Evolutionary conservation across 2,888 invertebrate genomes (phyloP).

Genomic region (Hyles lineata): DNA sequence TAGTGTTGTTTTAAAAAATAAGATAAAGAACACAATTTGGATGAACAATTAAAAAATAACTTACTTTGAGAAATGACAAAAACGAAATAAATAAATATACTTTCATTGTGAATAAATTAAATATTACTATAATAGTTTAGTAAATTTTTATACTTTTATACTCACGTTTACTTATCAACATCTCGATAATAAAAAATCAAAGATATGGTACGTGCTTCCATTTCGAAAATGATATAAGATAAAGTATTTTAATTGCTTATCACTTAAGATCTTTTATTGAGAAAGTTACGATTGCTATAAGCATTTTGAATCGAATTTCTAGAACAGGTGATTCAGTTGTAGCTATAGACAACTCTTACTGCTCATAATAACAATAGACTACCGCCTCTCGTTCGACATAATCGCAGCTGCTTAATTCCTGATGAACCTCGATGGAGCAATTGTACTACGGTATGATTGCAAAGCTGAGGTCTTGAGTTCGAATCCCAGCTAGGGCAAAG

Average conservation of each 20-base stretch:
- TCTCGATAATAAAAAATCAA: constrained; percentile 10
- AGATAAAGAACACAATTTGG: no score
- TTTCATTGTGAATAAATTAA: constrained; percentile 31
- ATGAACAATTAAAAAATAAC: constrained; percentile 24
- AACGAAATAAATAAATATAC: constrained; percentile 24
- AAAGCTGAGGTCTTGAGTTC: no score
- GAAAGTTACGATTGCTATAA: neutral
- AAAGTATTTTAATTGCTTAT: neutral
- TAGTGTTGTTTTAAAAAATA: no score
- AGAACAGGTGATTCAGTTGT: neutral
- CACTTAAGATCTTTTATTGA: neutral
- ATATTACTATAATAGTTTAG: neutral
- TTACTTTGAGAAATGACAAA: constrained; percentile 38
- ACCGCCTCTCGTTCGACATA: neutral
- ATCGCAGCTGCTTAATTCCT: neutral
- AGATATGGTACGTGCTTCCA: constrained; percentile 26
- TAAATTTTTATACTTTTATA: constrained; percentile 13
- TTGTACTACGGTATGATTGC: no score
- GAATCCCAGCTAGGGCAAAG: no score
- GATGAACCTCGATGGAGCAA: no score
- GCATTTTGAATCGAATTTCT: no score
- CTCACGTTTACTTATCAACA: constrained; percentile 2
- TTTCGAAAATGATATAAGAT: constrained; percentile 27
- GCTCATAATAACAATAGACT: neutral
- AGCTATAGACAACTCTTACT: neutral